Conservation (phyloP, 2,797 vertebrate genomes). For the Muraenolepis orangiensis region DNA sequence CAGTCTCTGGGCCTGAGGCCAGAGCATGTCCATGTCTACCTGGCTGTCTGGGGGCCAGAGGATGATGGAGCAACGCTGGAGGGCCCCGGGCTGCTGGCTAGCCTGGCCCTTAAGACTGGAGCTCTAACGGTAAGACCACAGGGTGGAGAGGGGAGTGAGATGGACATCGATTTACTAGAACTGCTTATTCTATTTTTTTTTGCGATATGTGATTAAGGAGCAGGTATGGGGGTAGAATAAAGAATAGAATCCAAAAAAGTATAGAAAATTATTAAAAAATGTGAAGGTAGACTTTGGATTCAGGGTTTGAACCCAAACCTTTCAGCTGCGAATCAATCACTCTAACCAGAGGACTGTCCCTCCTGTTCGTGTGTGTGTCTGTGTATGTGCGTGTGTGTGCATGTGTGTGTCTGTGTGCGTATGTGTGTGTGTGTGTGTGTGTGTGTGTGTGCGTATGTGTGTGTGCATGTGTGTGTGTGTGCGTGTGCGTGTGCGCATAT, state of each 20-base stretch:
- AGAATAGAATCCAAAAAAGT: too few relatives aligned
- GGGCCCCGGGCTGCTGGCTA: conserved; percentile 87
- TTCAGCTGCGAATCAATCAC: too few relatives aligned
- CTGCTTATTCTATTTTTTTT: too few relatives aligned
- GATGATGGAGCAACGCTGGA: conserved; percentile 92
- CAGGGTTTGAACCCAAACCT: too few relatives aligned
- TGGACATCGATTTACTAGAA: neutral
- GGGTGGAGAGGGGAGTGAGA: neutral
- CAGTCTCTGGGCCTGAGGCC: conserved; percentile 87
- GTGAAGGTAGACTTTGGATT: too few relatives aligned
- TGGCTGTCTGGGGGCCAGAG: conserved; percentile 93
- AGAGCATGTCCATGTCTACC: conserved; percentile 91
- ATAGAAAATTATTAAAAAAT: too few relatives aligned
- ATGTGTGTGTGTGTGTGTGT: conserved; percentile 1
- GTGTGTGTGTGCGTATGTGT: too few relatives aligned
- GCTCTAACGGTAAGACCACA: conserved; percentile 67
- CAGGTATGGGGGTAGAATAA: too few relatives aligned
- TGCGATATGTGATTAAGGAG: too few relatives aligned
- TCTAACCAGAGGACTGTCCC: neutral
- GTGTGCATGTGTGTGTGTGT: too few relatives aligned
- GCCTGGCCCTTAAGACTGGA: conserved; percentile 83
- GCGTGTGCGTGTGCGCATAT: conserved; percentile 1
- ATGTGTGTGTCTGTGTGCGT: neutral
- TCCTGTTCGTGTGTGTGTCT: neutral
- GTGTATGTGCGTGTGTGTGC: neutral